A percentile compares a stretch with the other conserved stretches of the same genome.
Evolutionary conservation across 2,113 vertebrate species (phyloP).

Genomic region (Cebidichthys violaceus): DNA sequence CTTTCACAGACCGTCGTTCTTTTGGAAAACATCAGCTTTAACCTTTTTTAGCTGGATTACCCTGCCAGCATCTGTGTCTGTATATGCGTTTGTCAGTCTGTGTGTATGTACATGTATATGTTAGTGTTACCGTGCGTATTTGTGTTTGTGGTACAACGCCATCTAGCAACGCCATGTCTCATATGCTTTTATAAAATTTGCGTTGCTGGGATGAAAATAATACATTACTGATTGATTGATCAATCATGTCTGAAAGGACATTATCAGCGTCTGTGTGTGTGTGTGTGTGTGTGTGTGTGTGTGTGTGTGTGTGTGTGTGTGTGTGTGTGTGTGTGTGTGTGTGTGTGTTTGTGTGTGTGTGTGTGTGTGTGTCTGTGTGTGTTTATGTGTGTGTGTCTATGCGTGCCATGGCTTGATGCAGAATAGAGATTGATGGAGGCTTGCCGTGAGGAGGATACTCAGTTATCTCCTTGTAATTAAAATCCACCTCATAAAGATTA

Average conservation of each 20-base stretch:
- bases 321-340: constrained; percentile 13
- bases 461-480: constrained; percentile 87
- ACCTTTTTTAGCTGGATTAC: constrained; percentile 83
- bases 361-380: constrained; percentile 1
- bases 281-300: background rate
- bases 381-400: constrained; percentile 16
- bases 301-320: background rate
- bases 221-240: constrained; percentile 79
- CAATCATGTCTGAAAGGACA: constrained; percentile 76
- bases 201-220: constrained; percentile 73
- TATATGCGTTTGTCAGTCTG: background rate
- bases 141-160: constrained; percentile 54
- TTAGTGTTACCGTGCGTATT: constrained; percentile 26
- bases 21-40: constrained; percentile 83
- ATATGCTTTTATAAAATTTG: constrained; percentile 64
- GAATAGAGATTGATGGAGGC: constrained; percentile 82
- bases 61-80: constrained; percentile 57
- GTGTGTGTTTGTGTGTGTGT: background rate
- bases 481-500: constrained; percentile 87
- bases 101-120: constrained; percentile 5
- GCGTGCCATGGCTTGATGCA: constrained; percentile 62
- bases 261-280: constrained; percentile 44
- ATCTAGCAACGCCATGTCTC: constrained; percentile 52
- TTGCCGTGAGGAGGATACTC: constrained; percentile 82
- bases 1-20: constrained; percentile 82